Evolutionary conservation across 2,797 vertebrate species (phyloP), one percentile per base, ranked within the genome.

Genomic region (Enteromius anoplus): DNA sequence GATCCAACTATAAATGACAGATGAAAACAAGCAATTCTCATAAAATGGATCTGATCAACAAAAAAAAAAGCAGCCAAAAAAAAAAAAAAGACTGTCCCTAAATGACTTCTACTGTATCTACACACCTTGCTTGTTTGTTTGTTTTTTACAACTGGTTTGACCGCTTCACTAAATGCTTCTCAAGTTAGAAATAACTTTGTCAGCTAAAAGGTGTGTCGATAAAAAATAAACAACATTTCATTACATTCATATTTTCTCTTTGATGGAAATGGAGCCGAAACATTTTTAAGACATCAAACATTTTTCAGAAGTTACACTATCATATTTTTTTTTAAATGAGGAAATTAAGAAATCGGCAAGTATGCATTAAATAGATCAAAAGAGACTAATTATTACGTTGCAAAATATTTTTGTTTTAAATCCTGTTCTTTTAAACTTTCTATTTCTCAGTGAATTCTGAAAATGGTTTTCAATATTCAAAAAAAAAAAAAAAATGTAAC

Each of bases 81-180:
- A 23, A 17, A 49, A 12, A 42, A 14, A 14, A 29, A 0, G 0
- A 21, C 29, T 68, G 32, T 58, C 21, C 51, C 3, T 14, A 29
- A 70, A 42, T n/a, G 3, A 70, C 78, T 14, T 34, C 42, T 47
- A 15, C 12, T 15, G 45, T 47, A 11, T 11, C 14, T 10, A 15
- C 29, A 47, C 26, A 47, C 29, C 21, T 62, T 4, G 4, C 14
- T 23, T 19, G 19, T 21, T 29, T 71, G 32, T 62, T 51, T 49
- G 42, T 53, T 53, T 55, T 47, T 45, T 58, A 71, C 17, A 62
- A 81, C 40, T 23, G 21, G 29, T 72, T 72, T 32, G 21, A 62
- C 53, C 40, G 32, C 78, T 40, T 40, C 14, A 40, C 17, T 62
- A 12, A 34, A 72, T 47, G 2, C 8, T 17, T 5, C 60, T 47